Evolutionary conservation across 2,113 vertebrate genomes (phyloP).

Genomic region (Chloropsis hardwickii): DNA sequence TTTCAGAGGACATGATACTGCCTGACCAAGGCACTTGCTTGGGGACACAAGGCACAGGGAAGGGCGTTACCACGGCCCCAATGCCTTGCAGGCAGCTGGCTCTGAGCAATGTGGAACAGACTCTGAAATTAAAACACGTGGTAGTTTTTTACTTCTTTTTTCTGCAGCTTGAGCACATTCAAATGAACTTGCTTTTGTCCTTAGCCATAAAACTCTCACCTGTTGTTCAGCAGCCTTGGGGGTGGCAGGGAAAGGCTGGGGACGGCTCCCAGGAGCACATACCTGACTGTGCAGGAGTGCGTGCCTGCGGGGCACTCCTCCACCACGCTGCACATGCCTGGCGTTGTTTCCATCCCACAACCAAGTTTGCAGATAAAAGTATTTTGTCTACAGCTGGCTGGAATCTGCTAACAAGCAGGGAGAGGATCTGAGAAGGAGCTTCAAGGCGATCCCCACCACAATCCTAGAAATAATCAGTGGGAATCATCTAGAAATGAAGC

Average conservation of each 20-base stretch:
- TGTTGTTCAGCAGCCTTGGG: not conserved
- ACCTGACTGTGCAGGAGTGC: constrained; percentile 6
- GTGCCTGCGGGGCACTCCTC: constrained; percentile 8
- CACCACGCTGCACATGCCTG: not conserved
- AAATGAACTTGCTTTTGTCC: not conserved
- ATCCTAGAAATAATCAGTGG: not conserved
- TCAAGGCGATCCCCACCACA: not conserved
- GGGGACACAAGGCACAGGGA: not conserved
- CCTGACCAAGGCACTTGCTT: not conserved
- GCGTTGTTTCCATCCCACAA: constrained; percentile 44
- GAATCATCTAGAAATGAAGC: not conserved
- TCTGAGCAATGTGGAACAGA: not conserved
- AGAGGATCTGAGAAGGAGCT: constrained; percentile 10
- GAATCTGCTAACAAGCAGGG: constrained; percentile 36
- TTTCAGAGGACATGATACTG: not conserved
- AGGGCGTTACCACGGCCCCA: not conserved
- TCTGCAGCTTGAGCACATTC: not conserved
- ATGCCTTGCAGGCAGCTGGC: not conserved
- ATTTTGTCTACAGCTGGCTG: constrained; percentile 40
- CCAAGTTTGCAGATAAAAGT: constrained; percentile 6
- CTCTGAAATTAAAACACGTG: not conserved
- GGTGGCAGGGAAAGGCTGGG: not conserved
- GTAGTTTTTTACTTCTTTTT: not conserved
- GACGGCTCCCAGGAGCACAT: not conserved
- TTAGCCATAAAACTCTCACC: not conserved